Percentiles rank a stretch among this genome's conserved stretches.
Evolutionary conservation across 2,797 vertebrate species (phyloP).

Genomic region (Euphonia xanthogaster): DNA sequence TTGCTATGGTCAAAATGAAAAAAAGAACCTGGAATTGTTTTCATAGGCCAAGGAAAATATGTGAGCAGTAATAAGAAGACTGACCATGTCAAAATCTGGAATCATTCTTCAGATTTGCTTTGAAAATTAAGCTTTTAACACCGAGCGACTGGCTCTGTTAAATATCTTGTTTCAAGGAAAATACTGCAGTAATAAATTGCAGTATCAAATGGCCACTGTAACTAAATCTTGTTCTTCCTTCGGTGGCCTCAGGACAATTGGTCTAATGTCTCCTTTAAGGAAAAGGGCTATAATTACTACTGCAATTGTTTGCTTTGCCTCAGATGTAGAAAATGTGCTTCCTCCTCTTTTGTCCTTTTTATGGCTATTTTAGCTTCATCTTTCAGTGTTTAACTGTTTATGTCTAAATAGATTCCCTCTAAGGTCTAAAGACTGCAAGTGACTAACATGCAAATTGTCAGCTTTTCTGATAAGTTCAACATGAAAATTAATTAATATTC

Average conservation of each 20-base stretch:
- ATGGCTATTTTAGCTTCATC: neutral
- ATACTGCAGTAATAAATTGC: constrained; percentile 69
- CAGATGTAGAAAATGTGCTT: constrained; percentile 1
- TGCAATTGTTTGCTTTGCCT: constrained; percentile 61
- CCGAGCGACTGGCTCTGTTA: constrained; percentile 65
- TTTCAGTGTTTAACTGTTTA: neutral
- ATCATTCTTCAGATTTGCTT: constrained; percentile 77
- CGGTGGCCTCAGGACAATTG: constrained; percentile 69
- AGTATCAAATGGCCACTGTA: constrained; percentile 72
- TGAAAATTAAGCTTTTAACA: constrained; percentile 80
- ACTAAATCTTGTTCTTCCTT: constrained; percentile 73
- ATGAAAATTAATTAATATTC: neutral
- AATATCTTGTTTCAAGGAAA: constrained; percentile 79
- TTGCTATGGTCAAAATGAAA: constrained; percentile 46
- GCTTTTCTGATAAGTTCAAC: neutral
- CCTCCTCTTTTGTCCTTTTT: constrained; percentile 32
- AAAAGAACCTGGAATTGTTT: constrained; percentile 63
- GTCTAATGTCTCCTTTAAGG: constrained; percentile 40
- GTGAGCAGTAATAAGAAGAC: constrained; percentile 69
- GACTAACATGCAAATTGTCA: neutral
- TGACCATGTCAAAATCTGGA: constrained; percentile 76
- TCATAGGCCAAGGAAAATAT: constrained; percentile 68
- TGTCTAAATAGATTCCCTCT: neutral
- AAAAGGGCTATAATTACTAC: constrained; percentile 64
- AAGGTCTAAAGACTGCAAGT: neutral